phyloP scores from a whole-genome alignment of 2,797 vertebrate species.

The Phrynocephalus vlangalii region DNA sequence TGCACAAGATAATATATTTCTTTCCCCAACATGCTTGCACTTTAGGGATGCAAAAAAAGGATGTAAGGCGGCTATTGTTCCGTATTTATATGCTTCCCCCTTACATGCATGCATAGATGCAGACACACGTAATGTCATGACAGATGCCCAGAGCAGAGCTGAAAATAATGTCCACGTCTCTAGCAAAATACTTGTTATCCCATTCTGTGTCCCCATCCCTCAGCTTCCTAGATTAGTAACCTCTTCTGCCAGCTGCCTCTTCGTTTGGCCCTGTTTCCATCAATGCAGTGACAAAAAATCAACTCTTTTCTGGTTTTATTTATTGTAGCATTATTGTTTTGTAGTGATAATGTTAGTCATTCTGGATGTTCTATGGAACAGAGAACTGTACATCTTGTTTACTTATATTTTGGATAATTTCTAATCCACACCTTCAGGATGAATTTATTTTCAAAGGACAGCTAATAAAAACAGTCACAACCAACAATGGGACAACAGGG shows the following conservation, averaged over 20 bases:
- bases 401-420: background rate
- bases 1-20: too few relatives aligned
- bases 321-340: background rate
- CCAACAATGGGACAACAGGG: background rate
- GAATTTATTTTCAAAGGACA: background rate
- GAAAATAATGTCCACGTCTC: too few relatives aligned
- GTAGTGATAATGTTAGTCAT: too few relatives aligned
- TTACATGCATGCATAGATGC: background rate
- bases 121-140: background rate
- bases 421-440: background rate
- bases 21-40: too few relatives aligned
- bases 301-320: background rate
- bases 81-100: too few relatives aligned
- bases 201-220: background rate
- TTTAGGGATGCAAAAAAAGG: too few relatives aligned
- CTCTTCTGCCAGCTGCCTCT: background rate
- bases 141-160: background rate
- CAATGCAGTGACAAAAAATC: background rate
- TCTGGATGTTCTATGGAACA: background rate
- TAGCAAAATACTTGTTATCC: background rate
- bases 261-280: too few relatives aligned
- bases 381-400: background rate
- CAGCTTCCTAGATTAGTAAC: background rate
- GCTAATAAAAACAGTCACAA: background rate
- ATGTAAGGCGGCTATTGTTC: too few relatives aligned